Conservation (phyloP, 2,113 vertebrate genomes). For the Galemys pyrenaicus region DNA sequence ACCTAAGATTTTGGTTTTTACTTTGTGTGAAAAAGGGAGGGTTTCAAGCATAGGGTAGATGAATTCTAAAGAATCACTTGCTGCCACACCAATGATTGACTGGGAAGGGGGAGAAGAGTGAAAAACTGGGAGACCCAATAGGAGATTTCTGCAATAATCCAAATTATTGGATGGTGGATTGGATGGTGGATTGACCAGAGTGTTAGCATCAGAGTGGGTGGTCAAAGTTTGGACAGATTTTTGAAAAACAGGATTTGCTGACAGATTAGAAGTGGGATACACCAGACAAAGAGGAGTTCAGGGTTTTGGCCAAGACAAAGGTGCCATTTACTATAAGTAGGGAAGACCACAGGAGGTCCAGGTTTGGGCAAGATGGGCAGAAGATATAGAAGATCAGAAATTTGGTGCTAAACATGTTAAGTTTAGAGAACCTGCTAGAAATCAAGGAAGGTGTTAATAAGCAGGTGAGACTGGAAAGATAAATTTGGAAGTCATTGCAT, state of each 20-base stretch:
- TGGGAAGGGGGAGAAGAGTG: not conserved
- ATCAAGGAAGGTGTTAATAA: not conserved
- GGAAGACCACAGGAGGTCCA: not conserved
- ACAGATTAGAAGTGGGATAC: not conserved
- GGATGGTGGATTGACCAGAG: not conserved
- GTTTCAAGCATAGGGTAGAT: not conserved
- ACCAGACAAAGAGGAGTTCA: not conserved
- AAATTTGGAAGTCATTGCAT: not conserved
- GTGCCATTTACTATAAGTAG: not conserved
- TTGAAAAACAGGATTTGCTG: constrained; percentile 4
- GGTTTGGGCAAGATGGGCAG: not conserved
- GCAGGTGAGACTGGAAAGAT: constrained; percentile 10
- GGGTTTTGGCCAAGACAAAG: not conserved
- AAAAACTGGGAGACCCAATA: not conserved
- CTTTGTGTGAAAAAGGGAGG: not conserved
- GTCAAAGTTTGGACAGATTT: not conserved
- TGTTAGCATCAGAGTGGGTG: rapidly evolving
- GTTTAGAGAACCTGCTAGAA: constrained; percentile 9
- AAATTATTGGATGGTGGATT: rapidly evolving
- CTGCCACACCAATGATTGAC: not conserved
- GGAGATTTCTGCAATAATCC: not conserved
- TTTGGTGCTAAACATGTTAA: not conserved
- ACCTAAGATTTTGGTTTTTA: not conserved
- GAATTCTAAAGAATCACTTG: not conserved
- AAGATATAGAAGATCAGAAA: not conserved